Base-by-base conservation (phyloP, 2,113 vertebrate genomes). In the Grantiella picta region DNA sequence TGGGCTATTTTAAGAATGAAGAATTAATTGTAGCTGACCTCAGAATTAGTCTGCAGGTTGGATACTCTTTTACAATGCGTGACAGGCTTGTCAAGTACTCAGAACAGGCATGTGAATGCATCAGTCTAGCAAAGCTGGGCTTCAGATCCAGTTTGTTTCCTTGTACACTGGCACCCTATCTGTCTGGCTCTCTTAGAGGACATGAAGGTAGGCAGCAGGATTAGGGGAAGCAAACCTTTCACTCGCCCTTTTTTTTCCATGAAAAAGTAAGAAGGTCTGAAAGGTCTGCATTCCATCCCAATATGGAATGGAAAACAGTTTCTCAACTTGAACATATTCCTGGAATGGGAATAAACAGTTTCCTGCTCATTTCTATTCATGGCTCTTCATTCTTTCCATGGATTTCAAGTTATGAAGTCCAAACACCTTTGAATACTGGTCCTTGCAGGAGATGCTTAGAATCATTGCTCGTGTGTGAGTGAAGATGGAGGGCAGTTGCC, bases 271-370 rank as follows among this genome's bases (percentile, higher is more conserved):
- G 84, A 57, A 90, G 19, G 24, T 65, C 78, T 80, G 29, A 88
- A 68, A 96, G 28, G n/a, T 68, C 75, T 72, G 35, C 20, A 31
- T 91, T 73, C 94, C 25, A 81, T 89, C 76, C 88, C 68, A 84
- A 52, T 90, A 92, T 86, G 47, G 82, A 90, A 92, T 89, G 64
- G 83, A 95, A 95, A 95, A 90, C 47, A 45, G 2, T 83, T 94
- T 85, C 40, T 60, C 5, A 3, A 63, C 42, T 72, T 86, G 44
- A 89, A 80, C n/a, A 42, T 89, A 63, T 76, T 92, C 70, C n/a
- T 91, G 66, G 65, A 89, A 94, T 76, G 18, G 40, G 49, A 91
- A 89, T 81, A 82, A 91, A 86, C 1, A 7, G 7, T 85, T 84
- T 96, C 23, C 56, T 91, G 28, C 31, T 84, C 3, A 87, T 89